phyloP scores from a whole-genome alignment of 2,113 vertebrate species.

The Junco hyemalis region DNA sequence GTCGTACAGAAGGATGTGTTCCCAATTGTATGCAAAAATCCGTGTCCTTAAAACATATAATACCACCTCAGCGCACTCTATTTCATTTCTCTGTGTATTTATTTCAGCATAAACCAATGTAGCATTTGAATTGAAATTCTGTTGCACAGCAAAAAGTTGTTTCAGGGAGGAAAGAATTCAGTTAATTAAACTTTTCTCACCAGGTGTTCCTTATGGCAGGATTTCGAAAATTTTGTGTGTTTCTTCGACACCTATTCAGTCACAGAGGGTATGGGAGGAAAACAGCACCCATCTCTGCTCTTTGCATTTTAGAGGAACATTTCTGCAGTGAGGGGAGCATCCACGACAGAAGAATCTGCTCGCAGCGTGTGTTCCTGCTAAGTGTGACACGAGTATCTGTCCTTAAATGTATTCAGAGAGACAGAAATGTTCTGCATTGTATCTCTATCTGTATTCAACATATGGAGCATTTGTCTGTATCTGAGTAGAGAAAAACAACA shows the following conservation, averaged over 20 bases:
- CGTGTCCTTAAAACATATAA: neutral
- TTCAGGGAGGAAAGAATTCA: neutral
- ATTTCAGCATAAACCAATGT: neutral
- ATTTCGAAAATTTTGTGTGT: neutral
- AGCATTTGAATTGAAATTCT: neutral
- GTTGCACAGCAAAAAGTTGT: neutral
- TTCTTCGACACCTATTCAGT: neutral
- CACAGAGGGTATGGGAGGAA: neutral
- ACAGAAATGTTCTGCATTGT: neutral
- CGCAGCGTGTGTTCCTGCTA: neutral
- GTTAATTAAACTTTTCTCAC: neutral
- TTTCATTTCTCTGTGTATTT: neutral
- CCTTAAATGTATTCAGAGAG: neutral
- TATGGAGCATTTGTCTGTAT: neutral
- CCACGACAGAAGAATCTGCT: neutral
- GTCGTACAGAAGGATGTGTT: neutral
- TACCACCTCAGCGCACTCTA: fast-evolving
- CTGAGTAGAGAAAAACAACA: neutral
- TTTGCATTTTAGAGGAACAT: neutral
- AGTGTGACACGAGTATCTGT: neutral
- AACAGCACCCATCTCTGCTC: neutral
- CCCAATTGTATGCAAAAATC: neutral
- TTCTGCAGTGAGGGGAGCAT: neutral
- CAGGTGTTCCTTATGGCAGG: neutral
- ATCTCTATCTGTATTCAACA: neutral